Conservation (phyloP, 30 jellyfish, hydroid and myxozoan genomes). For the Turritopsis dohrnii region DNA sequence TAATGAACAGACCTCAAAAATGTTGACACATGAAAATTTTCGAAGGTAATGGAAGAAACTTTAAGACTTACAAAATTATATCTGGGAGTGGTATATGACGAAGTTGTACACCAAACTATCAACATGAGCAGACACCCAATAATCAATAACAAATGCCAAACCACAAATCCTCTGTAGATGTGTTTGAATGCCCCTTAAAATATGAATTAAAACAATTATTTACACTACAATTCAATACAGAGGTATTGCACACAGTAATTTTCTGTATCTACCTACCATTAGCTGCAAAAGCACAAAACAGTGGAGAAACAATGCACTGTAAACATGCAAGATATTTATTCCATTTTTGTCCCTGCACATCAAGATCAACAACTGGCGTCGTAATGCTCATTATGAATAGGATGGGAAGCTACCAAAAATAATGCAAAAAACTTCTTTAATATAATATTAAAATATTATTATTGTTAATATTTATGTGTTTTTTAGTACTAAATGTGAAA, state of each 20-base stretch:
- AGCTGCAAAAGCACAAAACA: constrained; percentile 43
- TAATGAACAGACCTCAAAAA: no score
- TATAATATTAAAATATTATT: no score
- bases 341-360: constrained; percentile 54
- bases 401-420: constrained; percentile 55
- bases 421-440: no score
- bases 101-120: constrained; percentile 34
- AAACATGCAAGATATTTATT: constrained; percentile 44
- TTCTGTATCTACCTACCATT: constrained; percentile 43
- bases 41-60: no score
- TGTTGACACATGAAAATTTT: no score
- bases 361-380: constrained; percentile 66
- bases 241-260: no score
- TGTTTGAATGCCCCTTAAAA: background rate
- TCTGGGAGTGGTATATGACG: constrained; percentile 36
- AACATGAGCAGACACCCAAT: constrained; percentile 36
- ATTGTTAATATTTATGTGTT: no score
- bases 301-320: constrained; percentile 67
- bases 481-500: no score
- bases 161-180: constrained; percentile 29
- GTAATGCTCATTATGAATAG: constrained; percentile 49
- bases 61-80: constrained; percentile 49
- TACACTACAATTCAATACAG: no score
- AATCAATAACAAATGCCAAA: constrained; percentile 55
- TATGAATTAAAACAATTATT: no score